Evolutionary conservation across 2,888 invertebrate species (phyloP), one percentile per base, ranked within the genome.

Genomic region (Pollenia labialis): DNA sequence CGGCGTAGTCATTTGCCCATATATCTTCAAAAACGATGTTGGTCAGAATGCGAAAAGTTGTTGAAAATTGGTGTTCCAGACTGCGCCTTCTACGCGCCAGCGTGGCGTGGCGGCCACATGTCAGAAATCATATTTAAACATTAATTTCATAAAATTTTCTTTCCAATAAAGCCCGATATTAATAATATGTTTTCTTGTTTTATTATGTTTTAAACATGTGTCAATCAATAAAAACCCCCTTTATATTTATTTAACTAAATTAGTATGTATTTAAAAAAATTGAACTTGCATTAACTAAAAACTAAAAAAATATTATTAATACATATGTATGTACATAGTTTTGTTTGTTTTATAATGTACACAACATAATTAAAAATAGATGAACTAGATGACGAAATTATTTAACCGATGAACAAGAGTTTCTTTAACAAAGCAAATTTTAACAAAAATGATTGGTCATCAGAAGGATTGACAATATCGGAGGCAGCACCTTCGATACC

Each of bases 401-500:
- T 66, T 88, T 90, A 92, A 56, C 92, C 92, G 88, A 92, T 85
- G 58, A 92, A 89, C 50, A 92, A 88, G 16, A 92, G 89, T 87
- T 92, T 92, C 88, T 92, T 92, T 80, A 92, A 89, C 85, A 92
- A 87, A 84, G 90, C 89, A 60, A 92, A 77, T 85, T 92, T 92
- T 52, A 92, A 87, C 71, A 92, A 85, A 80, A 92, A 83, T 14
- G 90, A 90, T 71, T 91, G 90, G 87, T 92, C 91, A 76, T 92
- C 92, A 4, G 90, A 83, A 12, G 92, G 92, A 60, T 87, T 90
- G 32, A 89, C 72, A n/a, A 88, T 81, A 58, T 92, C 92, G 42
- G 88, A 90, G 60, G 89, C 90, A 80, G 88, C 88, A 66, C 92
- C 92, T 58, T 91, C 92, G 68, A 92, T 84, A 12, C 92, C 92